Conservation (phyloP, 1,140 invertebrate species). For the Atta cephalotes region DNA sequence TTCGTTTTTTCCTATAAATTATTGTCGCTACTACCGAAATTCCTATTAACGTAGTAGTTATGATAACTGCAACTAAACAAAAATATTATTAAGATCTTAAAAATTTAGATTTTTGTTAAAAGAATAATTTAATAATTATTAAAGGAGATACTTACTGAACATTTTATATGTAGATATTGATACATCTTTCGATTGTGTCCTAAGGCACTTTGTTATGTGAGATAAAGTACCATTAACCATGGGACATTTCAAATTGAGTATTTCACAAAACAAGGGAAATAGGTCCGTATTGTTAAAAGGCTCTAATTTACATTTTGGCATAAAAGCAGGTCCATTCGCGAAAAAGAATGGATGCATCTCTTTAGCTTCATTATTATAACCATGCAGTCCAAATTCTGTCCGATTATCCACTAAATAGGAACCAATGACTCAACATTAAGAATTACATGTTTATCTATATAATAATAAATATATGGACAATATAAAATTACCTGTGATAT, state of each 20-base stretch:
- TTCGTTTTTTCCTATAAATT: constrained; percentile 57
- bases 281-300: constrained; percentile 90
- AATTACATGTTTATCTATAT: neutral
- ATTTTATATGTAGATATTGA: constrained; percentile 43
- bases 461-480: neutral
- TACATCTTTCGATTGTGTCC: constrained; percentile 49
- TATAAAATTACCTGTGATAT: constrained; percentile 83
- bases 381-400: constrained; percentile 89
- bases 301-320: constrained; percentile 84
- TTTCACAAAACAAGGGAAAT: constrained; percentile 89
- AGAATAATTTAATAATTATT: constrained; percentile 5
- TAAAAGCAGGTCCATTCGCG: constrained; percentile 89
- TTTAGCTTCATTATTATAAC: constrained; percentile 88
- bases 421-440: constrained; percentile 11
- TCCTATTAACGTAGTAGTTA: constrained; percentile 44
- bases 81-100: constrained; percentile 1
- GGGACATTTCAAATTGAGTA: constrained; percentile 86
- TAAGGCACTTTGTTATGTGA: constrained; percentile 79
- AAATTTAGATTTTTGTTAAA: constrained; percentile 3
- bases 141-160: constrained; percentile 63
- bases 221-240: constrained; percentile 85
- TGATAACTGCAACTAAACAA: constrained; percentile 61
- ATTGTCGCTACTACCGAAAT: constrained; percentile 45
- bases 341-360: constrained; percentile 91
- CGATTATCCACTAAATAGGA: constrained; percentile 83